A percentile compares a stretch with the other conserved stretches of the same genome.
Conservation (phyloP, 2,888 invertebrate species). For the Troides helena region DNA sequence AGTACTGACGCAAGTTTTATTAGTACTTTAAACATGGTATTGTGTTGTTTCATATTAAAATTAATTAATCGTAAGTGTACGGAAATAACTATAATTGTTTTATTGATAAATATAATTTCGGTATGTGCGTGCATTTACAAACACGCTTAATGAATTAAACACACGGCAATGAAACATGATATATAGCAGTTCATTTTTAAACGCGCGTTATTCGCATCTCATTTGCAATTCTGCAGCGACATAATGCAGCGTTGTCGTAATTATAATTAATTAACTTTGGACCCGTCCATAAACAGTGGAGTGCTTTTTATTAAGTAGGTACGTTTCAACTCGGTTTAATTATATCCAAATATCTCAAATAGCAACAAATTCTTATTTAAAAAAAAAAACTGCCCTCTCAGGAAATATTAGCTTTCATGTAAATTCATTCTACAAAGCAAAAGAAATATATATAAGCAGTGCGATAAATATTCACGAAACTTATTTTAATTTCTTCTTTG, state of each 20-base stretch:
- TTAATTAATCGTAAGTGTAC: conserved; percentile 7
- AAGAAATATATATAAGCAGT: conserved; percentile 58
- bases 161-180: conserved; percentile 32
- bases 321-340: conserved; percentile 18
- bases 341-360: conserved; percentile 30
- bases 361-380: conserved; percentile 35
- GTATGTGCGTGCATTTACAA: conserved; percentile 25
- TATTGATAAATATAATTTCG: conserved; percentile 26
- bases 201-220: conserved; percentile 42
- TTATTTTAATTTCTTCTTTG: conserved; percentile 79
- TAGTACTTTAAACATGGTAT: background rate
- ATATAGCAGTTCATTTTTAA: conserved; percentile 38
- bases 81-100: conserved; percentile 19
- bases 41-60: conserved; percentile 10
- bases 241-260: conserved; percentile 49
- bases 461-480: conserved; percentile 79
- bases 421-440: conserved; percentile 58
- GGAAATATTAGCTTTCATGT: conserved; percentile 41
- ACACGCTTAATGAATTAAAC: conserved; percentile 30
- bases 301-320: conserved; percentile 28
- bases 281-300: conserved; percentile 38
- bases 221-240: conserved; percentile 41
- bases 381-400: conserved; percentile 4
- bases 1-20: too few relatives aligned
- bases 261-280: conserved; percentile 50